Evolutionary conservation across 2,888 invertebrate species (phyloP), one percentile per base, ranked within the genome.

Genomic region (Eupithecia exiguata): DNA sequence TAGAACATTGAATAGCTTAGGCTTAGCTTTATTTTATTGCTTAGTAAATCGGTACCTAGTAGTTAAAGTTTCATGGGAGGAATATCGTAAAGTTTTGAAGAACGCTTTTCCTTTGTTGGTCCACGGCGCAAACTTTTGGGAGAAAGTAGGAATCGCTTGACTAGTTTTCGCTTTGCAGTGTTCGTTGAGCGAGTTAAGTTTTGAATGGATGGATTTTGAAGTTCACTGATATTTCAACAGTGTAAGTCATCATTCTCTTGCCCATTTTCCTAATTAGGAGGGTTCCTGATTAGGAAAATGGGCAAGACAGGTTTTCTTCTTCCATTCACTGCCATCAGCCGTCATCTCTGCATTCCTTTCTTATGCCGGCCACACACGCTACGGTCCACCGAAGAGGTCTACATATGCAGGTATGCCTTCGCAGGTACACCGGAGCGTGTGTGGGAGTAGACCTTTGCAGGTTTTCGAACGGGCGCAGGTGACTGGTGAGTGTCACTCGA

Each of bases 21-120:
- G 63, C 58, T 21, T 38, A 40, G 66, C 40, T 21, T 66, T 7
- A 66, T 43, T 66, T 40, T 66, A 66, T 40, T 58, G 70, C 69
- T 58, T 25, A 40, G 36, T 40, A 66, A 40, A 63, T 35, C 63
- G 38, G 16, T n/a, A n/a, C n/a, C n/a, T 36, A 38, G 30, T 38
- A n/a, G 63, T 63, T 36, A 36, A 65, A 40, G 40, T 43, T 40
- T 66, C 40, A 21, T 66, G 63, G 5, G 66, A 21, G 21, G 10
- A 66, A 14, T 66, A 66, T 43, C 38, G 65, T 38, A 38, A 66
- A 66, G 40, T 66, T 35, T 66, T n/a, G 21, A 10, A 5, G 40
- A 38, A 40, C 21, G 36, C 36, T 30, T 30, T 62, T 3, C n/a
- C 65, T 66, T 66, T 66, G 65, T 66, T 66, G 40, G 40, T 16